These are phyloP conservation scores for Abscondita cerata DNA, from an alignment of 2,888 invertebrate species.

Conservation along the genomic window DNA sequence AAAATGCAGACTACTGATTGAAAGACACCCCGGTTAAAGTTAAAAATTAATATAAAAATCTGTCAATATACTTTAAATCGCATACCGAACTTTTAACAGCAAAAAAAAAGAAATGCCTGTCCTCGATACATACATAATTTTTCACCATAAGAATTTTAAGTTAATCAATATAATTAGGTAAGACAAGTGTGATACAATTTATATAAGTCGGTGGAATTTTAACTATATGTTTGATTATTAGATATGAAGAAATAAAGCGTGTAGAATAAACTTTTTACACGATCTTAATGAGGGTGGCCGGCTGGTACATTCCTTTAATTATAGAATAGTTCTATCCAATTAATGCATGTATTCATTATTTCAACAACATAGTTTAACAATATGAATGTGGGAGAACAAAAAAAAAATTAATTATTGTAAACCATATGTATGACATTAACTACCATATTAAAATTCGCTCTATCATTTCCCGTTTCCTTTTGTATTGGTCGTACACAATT, in stretches of 20 bases:
- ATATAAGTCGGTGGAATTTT: slow-evolving; percentile 12
- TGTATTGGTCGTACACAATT: no score
- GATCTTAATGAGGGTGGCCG: slow-evolving; percentile 12
- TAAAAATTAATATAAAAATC: background rate
- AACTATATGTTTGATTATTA: slow-evolving; percentile 1
- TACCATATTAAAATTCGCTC: no score
- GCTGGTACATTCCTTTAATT: slow-evolving; percentile 11
- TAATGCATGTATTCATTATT: slow-evolving; percentile 11
- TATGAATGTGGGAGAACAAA: no score
- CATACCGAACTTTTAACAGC: background rate
- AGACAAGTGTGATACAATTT: slow-evolving; percentile 10
- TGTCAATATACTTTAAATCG: background rate
- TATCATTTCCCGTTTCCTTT: no score
- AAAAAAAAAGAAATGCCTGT: background rate
- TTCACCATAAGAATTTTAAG: slow-evolving; percentile 6
- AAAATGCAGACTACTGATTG: no score
- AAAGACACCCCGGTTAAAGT: no score
- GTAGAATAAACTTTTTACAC: slow-evolving; percentile 11
- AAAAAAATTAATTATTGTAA: no score
- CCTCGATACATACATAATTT: background rate
- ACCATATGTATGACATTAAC: no score
- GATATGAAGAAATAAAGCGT: background rate
- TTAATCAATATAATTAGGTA: slow-evolving; percentile 7
- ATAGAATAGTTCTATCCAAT: slow-evolving; percentile 9
- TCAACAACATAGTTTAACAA: slow-evolving; percentile 2